Conservation (phyloP, 2,888 invertebrate species). For the Zootermopsis nevadensis region DNA sequence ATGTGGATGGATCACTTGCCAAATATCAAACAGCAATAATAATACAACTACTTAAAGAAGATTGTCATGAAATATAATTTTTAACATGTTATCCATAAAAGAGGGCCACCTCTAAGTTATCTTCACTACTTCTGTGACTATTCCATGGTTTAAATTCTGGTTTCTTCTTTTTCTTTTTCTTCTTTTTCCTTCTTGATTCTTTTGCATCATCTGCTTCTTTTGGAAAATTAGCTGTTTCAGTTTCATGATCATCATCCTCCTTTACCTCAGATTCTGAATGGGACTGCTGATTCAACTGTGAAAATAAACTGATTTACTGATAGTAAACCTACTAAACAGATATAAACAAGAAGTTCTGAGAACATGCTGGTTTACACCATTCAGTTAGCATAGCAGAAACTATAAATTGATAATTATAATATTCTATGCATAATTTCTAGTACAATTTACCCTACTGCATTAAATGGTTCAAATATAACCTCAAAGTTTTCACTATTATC, state of each 20-base stretch:
- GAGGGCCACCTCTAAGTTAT: constrained; percentile 70
- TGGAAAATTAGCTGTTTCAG: constrained; percentile 68
- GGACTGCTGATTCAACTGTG: constrained; percentile 73
- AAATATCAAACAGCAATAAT: too few relatives aligned
- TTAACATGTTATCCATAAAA: too few relatives aligned
- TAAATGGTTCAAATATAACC: too few relatives aligned
- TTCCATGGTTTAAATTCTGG: constrained; percentile 46
- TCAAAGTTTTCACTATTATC: too few relatives aligned
- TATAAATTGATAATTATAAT: too few relatives aligned
- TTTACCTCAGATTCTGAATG: constrained; percentile 77
- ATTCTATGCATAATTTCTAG: too few relatives aligned
- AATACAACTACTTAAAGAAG: too few relatives aligned
- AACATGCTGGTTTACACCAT: not conserved
- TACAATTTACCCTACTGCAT: too few relatives aligned
- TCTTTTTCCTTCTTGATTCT: constrained; percentile 70
- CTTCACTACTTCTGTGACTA: constrained; percentile 70
- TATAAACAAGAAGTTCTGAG: not conserved
- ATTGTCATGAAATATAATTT: too few relatives aligned
- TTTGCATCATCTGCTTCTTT: constrained; percentile 65
- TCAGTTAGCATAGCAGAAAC: too few relatives aligned
- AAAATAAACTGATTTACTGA: not conserved
- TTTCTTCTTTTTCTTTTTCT: constrained; percentile 70
- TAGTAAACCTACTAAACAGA: not conserved
- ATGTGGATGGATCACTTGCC: too few relatives aligned
- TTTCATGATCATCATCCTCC: constrained; percentile 73